Evolutionary conservation across 92 coral and sea anemone genomes (phyloP).

Genomic region (Paramuricea clavata): DNA sequence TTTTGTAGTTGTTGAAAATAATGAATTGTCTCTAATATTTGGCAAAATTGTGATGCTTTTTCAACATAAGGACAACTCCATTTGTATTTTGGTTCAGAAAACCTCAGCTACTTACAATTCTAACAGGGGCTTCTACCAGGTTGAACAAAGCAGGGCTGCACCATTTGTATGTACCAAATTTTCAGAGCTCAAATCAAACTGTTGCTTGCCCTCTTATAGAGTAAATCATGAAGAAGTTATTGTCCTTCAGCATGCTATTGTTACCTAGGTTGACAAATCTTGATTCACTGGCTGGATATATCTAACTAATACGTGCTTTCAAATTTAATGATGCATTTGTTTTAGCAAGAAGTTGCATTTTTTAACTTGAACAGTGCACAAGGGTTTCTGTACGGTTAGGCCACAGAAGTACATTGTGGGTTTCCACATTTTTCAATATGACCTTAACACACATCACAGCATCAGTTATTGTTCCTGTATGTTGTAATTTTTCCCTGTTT

Average conservation of each 20-base stretch:
- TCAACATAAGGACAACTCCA: slow-evolving; percentile 13
- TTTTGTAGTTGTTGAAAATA: not conserved
- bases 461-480: not conserved
- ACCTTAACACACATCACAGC: not conserved
- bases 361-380: not conserved
- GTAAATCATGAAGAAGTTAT: slow-evolving; percentile 1
- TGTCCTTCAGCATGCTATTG: slow-evolving; percentile 28
- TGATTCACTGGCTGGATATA: not conserved
- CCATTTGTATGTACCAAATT: not conserved
- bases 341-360: not conserved
- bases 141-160: not conserved
- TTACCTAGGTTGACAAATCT: not conserved
- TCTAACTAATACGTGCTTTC: not conserved
- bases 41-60: slow-evolving; percentile 39
- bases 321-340: not conserved
- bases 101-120: not conserved
- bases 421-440: no score
- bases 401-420: no score
- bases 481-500: not conserved
- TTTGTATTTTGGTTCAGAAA: slow-evolving; percentile 17
- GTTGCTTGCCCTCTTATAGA: slow-evolving; percentile 22
- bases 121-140: slow-evolving; percentile 24
- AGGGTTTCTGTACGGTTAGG: no score
- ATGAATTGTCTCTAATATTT: not conserved
- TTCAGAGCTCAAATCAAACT: not conserved